Evolutionary conservation across 92 coral and sea anemone species (phyloP), one percentile per base, ranked within the genome.

Genomic region (Actinostola sp.): DNA sequence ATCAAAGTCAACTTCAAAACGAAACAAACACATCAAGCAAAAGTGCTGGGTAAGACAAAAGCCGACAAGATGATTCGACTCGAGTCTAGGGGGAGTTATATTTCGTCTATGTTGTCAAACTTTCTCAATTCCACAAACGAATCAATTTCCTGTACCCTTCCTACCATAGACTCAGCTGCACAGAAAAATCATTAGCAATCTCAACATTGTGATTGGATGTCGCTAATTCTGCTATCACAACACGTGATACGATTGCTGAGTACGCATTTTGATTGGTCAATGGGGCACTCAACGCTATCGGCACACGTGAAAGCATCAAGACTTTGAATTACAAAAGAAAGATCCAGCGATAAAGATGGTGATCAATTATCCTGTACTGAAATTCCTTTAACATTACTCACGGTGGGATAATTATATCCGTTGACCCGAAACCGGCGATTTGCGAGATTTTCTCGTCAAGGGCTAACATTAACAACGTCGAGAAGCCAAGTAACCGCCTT

Each of bases 361-460:
- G 74, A 68, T 68, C 58, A 68, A 43, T 68, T 68, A 52, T 46
- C 45, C 16, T 21, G 59, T 21, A 35, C 26, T 38, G 56, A 51
- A 68, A 68, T 68, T 50, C 74, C 50, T 68, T 51, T 9, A 45
- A 13, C 43, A 51, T 68, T 50, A 68, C 63, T 67, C 72, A 67
- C 30, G 44, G 27, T 29, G 28, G 56, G 21, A 67, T 67, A 46
- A 67, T 52, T 33, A 68, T 50, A 50, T 68, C 74, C 74, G 74
- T 68, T n/a, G 29, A n/a, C 57, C 28, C 60, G 34, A 39, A 46
- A 23, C 45, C 43, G 29, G 58, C n/a, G 62, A 68, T 68, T 29
- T 27, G 10, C n/a, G 27, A 27, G 63, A 7, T 57, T 16, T 2
- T 57, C 63, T 57, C 11, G 63, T 27, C 63, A 30, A 30, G 63